Conservation (phyloP, 2,888 invertebrate genomes). For the Periphyllus acericola region DNA sequence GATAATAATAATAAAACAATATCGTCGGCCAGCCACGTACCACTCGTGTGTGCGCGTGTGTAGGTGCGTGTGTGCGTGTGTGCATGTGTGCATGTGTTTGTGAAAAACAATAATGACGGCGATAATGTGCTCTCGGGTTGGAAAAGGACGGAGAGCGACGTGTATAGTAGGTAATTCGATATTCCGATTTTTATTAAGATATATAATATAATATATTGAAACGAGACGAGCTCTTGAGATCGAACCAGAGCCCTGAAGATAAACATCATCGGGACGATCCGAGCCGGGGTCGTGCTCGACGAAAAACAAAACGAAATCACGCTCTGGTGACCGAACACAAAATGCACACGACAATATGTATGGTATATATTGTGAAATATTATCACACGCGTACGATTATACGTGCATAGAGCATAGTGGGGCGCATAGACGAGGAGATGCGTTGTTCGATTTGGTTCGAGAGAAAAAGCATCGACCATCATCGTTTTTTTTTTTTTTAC, state of each 20-base stretch:
- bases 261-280: not conserved
- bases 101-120: constrained; percentile 15
- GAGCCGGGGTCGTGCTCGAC: not conserved
- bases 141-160: not conserved
- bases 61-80: not conserved
- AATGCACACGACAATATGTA: not conserved
- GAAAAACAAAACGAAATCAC: not conserved
- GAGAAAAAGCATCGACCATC: too few species aligned
- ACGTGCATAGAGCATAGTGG: not conserved
- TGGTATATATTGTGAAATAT: too few species aligned
- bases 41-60: not conserved
- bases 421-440: too few species aligned
- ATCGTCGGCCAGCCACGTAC: constrained; percentile 28
- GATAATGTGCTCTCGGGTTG: not conserved
- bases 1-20: constrained; percentile 28
- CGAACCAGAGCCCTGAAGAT: not conserved
- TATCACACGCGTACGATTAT: not conserved
- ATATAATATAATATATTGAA: not conserved
- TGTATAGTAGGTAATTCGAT: constrained; percentile 12
- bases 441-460: too few species aligned
- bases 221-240: not conserved
- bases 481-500: not conserved
- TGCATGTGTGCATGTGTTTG: not conserved
- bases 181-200: constrained; percentile 6
- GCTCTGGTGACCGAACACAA: not conserved